Evolutionary conservation across 1,140 invertebrate species (phyloP), one percentile per base, ranked within the genome.

Genomic region (Drosophila bipectinata): DNA sequence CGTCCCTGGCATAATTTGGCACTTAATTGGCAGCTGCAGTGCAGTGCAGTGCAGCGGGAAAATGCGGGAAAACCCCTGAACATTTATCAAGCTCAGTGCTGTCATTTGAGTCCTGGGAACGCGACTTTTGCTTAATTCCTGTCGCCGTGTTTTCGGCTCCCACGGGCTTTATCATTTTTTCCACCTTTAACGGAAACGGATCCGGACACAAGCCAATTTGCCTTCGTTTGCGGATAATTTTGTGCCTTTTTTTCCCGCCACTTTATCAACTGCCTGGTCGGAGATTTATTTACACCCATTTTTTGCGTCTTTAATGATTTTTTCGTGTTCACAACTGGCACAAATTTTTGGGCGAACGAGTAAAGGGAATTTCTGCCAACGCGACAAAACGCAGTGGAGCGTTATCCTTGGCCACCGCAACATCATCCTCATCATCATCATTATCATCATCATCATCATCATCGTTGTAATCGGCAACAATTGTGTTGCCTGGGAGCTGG

Each of bases 11-110:
- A 87, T 85, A 84, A 84, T 84, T 77, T 84, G 82, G 78, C 81
- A 87, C 74, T 85, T 85, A 85, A 85, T 85, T 85, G 82, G 82
- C 81, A 78, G 76, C 66, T 63, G 77, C 76, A 78, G 48, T 77
- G 58, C 55, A 32, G 60, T 28, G 26, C 26, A 5, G 26, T 41
- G 14, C 39, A 21, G 21, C 30, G 18, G 39, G 10, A 64, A 34
- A 61, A 41, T 30, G 28, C 67, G 4, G 45, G 9, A n/a, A 48
- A 47, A 24, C 14, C 9, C 12, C 39, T 52, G 59, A 12, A 37
- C 75, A 79, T 83, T 83, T 79, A 84, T 83, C 79, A 83, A 72
- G 79, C 71, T 84, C 75, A 62, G 47, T 45, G 26, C 45, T 79
- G 61, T 79, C 76, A 77, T 32, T 61, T 9, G 10, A 26, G 26